Evolutionary conservation across 2,888 invertebrate species (phyloP).

Genomic region (Sinohyriopsis cumingii): DNA sequence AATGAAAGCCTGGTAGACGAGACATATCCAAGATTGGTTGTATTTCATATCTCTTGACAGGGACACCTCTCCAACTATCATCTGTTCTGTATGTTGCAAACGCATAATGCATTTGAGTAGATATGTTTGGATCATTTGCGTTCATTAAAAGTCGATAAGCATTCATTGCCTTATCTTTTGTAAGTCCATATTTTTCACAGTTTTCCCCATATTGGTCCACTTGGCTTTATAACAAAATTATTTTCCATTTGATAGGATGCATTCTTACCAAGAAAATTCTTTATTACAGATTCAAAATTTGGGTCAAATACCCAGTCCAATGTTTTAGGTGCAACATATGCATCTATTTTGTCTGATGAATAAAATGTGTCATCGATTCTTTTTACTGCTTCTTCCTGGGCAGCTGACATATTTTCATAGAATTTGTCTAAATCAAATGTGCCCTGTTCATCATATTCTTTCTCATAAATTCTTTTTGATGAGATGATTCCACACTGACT

Average conservation of each 20-base stretch:
- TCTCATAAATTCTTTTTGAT: neutral
- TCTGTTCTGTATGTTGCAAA: no score
- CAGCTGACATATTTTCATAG: constrained; percentile 11
- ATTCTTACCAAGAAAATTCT: neutral
- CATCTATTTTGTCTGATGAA: neutral
- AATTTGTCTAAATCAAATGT: neutral
- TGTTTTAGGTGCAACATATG: neutral
- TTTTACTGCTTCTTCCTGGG: constrained; percentile 5
- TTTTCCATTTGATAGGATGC: neutral
- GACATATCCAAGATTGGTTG: no score
- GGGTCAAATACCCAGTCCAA: neutral
- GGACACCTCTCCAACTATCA: no score
- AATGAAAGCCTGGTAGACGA: no score
- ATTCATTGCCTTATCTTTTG: no score
- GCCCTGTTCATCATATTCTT: constrained; percentile 2
- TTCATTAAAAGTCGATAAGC: no score
- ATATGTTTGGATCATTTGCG: no score
- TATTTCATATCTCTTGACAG: no score
- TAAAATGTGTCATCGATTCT: neutral
- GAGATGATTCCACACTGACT: no score
- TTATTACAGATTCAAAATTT: neutral
- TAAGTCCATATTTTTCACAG: neutral
- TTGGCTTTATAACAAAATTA: constrained; percentile 1
- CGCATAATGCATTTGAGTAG: no score
- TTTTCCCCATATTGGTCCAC: neutral